Percentiles rank a stretch among this genome's conserved stretches.
Conservation (phyloP, 2,888 invertebrate species). For the Metopia argyrocephala region DNA sequence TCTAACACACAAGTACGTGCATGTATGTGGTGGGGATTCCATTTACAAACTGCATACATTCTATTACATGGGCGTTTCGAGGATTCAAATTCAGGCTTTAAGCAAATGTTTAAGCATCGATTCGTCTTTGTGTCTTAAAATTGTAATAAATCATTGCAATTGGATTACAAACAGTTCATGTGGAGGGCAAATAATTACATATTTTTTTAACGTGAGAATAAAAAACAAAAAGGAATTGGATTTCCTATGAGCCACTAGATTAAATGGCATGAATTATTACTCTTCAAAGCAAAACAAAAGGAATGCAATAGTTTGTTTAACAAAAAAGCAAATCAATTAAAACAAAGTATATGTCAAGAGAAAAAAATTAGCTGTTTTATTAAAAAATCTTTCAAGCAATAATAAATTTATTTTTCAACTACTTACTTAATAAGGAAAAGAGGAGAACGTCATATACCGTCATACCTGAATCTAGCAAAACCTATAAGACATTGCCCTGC, state of each 20-base stretch:
- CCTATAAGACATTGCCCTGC: no score
- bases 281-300: no score
- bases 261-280: no score
- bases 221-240: not conserved
- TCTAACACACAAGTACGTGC: constrained; percentile 42
- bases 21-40: constrained; percentile 16
- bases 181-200: not conserved
- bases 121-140: not conserved
- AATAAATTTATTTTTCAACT: no score
- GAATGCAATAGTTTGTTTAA: no score
- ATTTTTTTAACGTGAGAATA: not conserved
- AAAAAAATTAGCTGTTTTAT: no score
- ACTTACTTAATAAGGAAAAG: no score
- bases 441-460: no score
- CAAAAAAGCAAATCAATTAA: no score
- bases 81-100: not conserved
- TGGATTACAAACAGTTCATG: not conserved
- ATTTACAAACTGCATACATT: not conserved
- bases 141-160: constrained; percentile 26
- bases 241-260: not conserved
- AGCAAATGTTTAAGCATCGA: constrained; percentile 17
- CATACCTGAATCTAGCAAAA: no score
- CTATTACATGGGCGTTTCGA: not conserved
- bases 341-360: no score
- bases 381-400: no score